Conservation (phyloP, 2,797 vertebrate species). For the Antennarius maculatus region DNA sequence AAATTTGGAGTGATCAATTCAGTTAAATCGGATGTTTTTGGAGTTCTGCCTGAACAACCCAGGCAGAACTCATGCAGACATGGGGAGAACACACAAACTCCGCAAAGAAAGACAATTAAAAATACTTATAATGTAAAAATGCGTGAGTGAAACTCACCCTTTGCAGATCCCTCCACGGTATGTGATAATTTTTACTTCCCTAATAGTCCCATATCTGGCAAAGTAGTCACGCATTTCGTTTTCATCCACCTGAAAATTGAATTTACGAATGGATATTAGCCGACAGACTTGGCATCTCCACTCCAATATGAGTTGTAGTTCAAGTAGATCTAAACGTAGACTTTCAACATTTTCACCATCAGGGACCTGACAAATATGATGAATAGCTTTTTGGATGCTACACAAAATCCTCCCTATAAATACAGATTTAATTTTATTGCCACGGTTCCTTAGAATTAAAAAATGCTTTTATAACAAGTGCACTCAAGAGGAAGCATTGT, state of each 20-base stretch:
- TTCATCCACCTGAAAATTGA: constrained; percentile 86
- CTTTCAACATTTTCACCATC: background rate
- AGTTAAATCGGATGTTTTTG: too few relatives aligned
- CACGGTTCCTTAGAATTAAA: too few relatives aligned
- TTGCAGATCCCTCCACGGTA: constrained; percentile 93
- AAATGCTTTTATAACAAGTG: too few relatives aligned
- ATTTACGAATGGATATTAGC: background rate
- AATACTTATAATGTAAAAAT: too few relatives aligned
- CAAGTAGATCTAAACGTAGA: background rate
- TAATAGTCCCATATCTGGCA: constrained; percentile 86
- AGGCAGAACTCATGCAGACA: too few relatives aligned
- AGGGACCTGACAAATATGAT: too few relatives aligned
- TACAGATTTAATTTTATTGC: background rate
- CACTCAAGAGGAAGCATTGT: too few relatives aligned
- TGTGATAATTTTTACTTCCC: constrained; percentile 96
- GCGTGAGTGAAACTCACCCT: constrained; percentile 82
- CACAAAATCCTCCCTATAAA: too few relatives aligned
- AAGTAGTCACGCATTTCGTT: constrained; percentile 91
- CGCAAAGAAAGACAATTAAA: background rate
- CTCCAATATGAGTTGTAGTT: background rate
- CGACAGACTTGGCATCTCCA: background rate
- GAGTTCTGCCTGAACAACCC: too few relatives aligned
- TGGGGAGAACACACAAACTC: too few relatives aligned
- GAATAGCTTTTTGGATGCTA: background rate
- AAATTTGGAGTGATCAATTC: too few relatives aligned